Evolutionary conservation across 2,888 invertebrate genomes (phyloP), one percentile per base, ranked within the genome.

Genomic region (Sesamia inferens): DNA sequence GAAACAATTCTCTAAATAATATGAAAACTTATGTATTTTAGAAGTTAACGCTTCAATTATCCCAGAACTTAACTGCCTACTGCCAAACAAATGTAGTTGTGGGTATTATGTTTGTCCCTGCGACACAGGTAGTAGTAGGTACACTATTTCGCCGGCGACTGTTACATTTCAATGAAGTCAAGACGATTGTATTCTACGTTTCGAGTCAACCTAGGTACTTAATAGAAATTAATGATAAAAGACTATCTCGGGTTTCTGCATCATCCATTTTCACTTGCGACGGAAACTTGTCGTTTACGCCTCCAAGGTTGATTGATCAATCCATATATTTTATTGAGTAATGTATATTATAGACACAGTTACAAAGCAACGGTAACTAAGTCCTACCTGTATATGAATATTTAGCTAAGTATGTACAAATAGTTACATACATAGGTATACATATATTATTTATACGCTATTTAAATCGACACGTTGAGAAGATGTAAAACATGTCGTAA

Each of bases 201-300:
- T 58, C 59, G 51, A 71, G 54, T 58, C 66, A 42, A 66, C 57
- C 51, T 69, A 57, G 51, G 68, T 47, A 24, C 57, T 39, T 71
- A 79, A 76, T 82, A 68, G 66, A 73, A 63, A 79, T 83, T 67
- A 83, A 83, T 74, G 72, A 72, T 69, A 81, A 14, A 69, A 58
- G 31, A 68, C 74, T 58, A 39, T 71, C 22, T 62, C 51, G 39
- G 57, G 64, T 57, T 58, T 24, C 64, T 59, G 48, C 44, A 22
- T 70, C 68, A 61, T 77, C 78, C 22, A 77, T 66, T 48, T 71
- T n/a, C 65, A n/a, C 62, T 55, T 16, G 42, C 2, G 31, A 66
- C 54, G 59, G 66, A 64, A 64, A 68, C 68, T 78, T 65, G 71
- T 77, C 70, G 55, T 82, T 64, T 64, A 61, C 71, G 61, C 19